Percentiles rank a stretch among this genome's conserved stretches.
These are phyloP conservation scores for Sogatella furcifera DNA, from an alignment of 1,140 invertebrate species.

Conservation along the genomic window DNA sequence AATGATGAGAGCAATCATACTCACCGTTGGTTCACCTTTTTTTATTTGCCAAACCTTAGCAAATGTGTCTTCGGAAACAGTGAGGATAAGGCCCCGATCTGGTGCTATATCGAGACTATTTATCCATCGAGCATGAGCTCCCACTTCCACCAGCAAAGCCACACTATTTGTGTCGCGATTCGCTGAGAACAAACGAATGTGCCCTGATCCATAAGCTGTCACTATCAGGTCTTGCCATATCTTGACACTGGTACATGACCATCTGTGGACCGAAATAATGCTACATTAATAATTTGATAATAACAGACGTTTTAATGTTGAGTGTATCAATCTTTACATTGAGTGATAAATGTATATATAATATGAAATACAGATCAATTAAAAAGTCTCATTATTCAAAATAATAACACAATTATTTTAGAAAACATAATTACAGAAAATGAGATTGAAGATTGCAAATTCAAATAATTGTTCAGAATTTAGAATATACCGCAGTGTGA, in stretches of 20 bases:
- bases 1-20: neutral
- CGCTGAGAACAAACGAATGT: conserved; percentile 32
- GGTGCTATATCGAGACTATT: conserved; percentile 36
- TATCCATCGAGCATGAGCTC: conserved; percentile 37
- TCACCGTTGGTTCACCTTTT: conserved; percentile 17
- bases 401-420: no score
- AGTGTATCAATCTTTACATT: no score
- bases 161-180: conserved; percentile 20
- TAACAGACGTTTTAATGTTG: no score
- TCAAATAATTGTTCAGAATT: no score
- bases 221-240: conserved; percentile 28
- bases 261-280: conserved; percentile 17
- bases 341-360: no score
- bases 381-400: no score
- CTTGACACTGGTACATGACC: conserved; percentile 23
- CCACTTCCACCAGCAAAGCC: conserved; percentile 31
- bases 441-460: no score
- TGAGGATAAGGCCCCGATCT: conserved; percentile 33
- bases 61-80: conserved; percentile 37
- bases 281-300: no score
- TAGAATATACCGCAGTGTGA: no score
- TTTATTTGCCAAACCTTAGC: conserved; percentile 34
- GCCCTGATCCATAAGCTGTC: conserved; percentile 37
- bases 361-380: no score
- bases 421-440: no score